Base-by-base conservation (phyloP, 2,797 vertebrate genomes). In the Iguana delicatissima region DNA sequence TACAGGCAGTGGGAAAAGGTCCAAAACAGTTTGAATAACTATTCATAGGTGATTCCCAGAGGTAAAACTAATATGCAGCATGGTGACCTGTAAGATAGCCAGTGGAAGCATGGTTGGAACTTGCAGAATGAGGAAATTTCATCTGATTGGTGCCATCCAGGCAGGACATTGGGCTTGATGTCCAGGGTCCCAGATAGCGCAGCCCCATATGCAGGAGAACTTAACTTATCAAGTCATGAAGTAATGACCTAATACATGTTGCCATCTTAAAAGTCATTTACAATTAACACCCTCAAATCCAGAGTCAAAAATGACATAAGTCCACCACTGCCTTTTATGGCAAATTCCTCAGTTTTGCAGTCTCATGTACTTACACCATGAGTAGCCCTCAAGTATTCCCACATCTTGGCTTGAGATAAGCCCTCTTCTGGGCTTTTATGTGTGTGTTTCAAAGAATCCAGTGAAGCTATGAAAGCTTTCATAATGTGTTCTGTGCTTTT, bases 31-130 rank as follows among this genome's bases (percentile, higher is more conserved):
- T 88, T 88, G 59, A 26, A 18, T 46, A 88, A 52, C 62, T 80
- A 69, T 67, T 46, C 59, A 74, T 14, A 26, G 32, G 46, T 91
- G 38, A 94, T 89, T 91, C 82, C 89, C 91, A 46, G 86, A 85
- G 55, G 77, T 93, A 69, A 89, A 93, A 90, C 1, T 90, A 89
- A 89, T 90, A 95, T 55, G 94, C 92, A 96, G 80, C 88, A 92
- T 35, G n/a, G 52, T 26, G 35, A 79, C 59, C 5, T 67, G 26
- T 14, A 67, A n/a, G 32, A 42, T 32, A 57, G 8, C 26, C 55
- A 69, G 50, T 16, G 46, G 64, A 64, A 84, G 22, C 52, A 74
- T 24, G 26, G 24, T 81, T 50, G 81, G 13, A 3, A 72, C 16
- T 42, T 32, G 24, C 46, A 42, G n/a, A 10, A 14, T 87, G 57